Percentiles rank a stretch among this genome's conserved stretches.
Evolutionary conservation across 2,113 vertebrate species (phyloP).

Genomic region (Oenanthe melanoleuca): DNA sequence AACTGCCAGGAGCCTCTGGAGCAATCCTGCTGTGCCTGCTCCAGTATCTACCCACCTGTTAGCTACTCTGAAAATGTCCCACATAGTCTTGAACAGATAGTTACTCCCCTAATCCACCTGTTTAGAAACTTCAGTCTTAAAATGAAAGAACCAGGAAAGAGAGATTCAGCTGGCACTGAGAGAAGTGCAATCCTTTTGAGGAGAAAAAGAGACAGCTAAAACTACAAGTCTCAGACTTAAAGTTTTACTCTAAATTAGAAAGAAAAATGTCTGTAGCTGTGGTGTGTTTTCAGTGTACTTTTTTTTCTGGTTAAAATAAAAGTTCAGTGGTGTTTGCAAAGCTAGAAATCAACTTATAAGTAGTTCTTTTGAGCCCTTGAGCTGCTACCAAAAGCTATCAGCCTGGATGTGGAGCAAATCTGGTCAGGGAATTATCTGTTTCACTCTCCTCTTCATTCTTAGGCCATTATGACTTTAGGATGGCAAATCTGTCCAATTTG

Average conservation of each 20-base stretch:
- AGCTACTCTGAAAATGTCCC: background rate
- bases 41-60: background rate
- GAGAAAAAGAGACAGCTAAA: background rate
- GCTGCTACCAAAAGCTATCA: background rate
- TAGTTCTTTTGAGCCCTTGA: background rate
- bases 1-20: background rate
- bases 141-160: background rate
- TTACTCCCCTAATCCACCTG: background rate
- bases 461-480: background rate
- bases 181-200: background rate
- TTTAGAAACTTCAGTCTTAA: background rate
- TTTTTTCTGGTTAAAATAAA: background rate
- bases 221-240: background rate
- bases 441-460: background rate
- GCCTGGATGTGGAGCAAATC: background rate
- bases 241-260: background rate
- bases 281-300: background rate
- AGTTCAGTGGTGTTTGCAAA: background rate
- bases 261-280: background rate
- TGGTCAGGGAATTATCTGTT: background rate
- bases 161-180: background rate
- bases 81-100: background rate
- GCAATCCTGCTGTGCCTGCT: background rate
- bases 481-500: slow-evolving; percentile 34
- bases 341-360: background rate